Evolutionary conservation across 2,888 invertebrate species (phyloP).

Genomic region (Andricus quercusramuli): DNA sequence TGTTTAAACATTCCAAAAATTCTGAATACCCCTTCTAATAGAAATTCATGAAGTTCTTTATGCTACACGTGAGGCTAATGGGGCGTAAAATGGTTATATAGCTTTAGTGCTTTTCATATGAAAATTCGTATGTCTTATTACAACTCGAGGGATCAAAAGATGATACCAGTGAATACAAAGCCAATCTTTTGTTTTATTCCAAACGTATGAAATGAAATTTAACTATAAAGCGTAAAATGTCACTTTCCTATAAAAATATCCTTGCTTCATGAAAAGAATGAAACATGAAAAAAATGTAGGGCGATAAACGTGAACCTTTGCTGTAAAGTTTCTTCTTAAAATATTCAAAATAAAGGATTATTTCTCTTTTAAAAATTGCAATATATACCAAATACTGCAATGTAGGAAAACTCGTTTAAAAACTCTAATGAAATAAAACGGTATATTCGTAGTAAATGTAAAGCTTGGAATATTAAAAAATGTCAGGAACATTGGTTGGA

Average conservation of each 20-base stretch:
- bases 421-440: neutral
- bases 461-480: neutral
- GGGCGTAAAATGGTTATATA: conserved; percentile 1
- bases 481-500: neutral
- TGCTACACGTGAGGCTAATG: conserved; percentile 16
- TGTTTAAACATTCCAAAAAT: neutral
- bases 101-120: conserved; percentile 27
- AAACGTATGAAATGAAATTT: neutral
- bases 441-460: neutral
- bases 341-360: neutral
- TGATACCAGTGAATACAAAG: neutral
- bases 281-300: neutral
- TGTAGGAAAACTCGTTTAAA: neutral
- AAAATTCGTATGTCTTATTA: conserved; percentile 16
- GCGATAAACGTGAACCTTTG: neutral
- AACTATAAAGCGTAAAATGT: neutral
- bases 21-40: neutral
- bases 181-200: neutral
- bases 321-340: neutral
- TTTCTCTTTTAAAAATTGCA: neutral
- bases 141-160: neutral
- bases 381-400: neutral
- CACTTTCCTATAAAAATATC: no score
- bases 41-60: conserved; percentile 21
- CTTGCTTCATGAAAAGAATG: no score